phyloP scores from a whole-genome alignment of 2,888 invertebrate species.

The Eupithecia dodoneata region DNA sequence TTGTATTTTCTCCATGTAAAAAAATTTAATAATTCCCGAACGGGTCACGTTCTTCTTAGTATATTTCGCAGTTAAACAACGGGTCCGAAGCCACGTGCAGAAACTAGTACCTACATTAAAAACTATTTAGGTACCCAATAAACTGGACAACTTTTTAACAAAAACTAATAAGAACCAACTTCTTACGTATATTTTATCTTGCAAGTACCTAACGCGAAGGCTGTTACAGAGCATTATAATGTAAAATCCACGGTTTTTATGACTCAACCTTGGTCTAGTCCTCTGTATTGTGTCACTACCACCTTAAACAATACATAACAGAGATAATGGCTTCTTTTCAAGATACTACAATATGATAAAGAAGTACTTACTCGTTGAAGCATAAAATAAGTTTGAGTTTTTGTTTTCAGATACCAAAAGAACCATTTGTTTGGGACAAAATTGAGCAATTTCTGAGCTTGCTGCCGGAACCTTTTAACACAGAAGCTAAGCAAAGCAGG shows the following conservation, averaged over 20 bases:
- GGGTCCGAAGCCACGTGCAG: background rate
- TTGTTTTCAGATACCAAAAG: slow-evolving; percentile 66
- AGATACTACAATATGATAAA: background rate
- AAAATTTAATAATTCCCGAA: too few species aligned
- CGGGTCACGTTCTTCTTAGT: too few species aligned
- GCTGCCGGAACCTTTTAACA: slow-evolving; percentile 88
- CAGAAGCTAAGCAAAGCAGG: slow-evolving; percentile 88
- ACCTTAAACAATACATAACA: background rate
- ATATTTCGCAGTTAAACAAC: background rate
- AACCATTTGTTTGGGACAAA: slow-evolving; percentile 91
- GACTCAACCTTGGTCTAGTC: background rate
- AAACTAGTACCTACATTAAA: background rate
- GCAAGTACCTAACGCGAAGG: background rate
- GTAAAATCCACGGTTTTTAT: background rate
- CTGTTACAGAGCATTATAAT: background rate
- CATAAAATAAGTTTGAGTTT: background rate
- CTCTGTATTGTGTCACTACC: background rate
- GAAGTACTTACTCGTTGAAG: background rate
- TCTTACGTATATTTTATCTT: background rate
- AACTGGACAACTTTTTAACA: background rate
- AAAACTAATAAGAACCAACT: background rate
- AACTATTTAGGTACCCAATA: background rate
- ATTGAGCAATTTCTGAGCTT: slow-evolving; percentile 89
- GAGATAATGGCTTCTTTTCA: background rate
- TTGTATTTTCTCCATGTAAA: too few species aligned